Conservation (phyloP, 2,797 vertebrate genomes). For the Phalanger gymnotis region DNA sequence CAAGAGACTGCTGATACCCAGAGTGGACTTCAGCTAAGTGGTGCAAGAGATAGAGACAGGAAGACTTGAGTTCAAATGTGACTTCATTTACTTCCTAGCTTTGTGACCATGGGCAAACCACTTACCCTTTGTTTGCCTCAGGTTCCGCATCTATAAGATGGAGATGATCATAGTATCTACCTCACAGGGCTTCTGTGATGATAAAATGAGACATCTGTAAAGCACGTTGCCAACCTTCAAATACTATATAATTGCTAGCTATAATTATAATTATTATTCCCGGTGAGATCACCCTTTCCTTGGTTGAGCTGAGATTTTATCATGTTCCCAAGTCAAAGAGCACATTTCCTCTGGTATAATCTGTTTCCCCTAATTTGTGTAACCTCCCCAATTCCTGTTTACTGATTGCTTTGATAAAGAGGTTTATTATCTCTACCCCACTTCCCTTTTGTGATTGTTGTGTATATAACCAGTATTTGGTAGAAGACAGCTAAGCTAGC, state of each 20-base stretch:
- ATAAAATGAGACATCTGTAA: neutral
- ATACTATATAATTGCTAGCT: neutral
- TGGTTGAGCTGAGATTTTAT: neutral
- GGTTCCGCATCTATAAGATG: neutral
- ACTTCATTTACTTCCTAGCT: neutral
- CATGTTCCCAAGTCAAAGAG: neutral
- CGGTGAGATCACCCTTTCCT: neutral
- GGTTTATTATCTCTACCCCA: neutral
- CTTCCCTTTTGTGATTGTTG: neutral
- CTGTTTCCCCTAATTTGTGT: neutral
- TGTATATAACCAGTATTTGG: neutral
- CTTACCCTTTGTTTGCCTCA: neutral
- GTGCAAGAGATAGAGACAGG: neutral
- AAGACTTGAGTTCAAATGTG: neutral
- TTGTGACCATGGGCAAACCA: neutral
- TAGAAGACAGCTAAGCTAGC: neutral
- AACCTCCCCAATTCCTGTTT: neutral
- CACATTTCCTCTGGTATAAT: neutral
- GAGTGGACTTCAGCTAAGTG: neutral
- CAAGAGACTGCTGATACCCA: neutral
- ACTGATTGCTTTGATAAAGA: neutral
- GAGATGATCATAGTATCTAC: neutral
- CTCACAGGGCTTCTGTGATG: neutral
- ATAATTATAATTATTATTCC: neutral
- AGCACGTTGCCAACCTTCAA: neutral